A percentile compares a stretch with the other conserved stretches of the same genome.
Evolutionary conservation across 1,140 invertebrate species (phyloP).

Genomic region (Metopolophium dirhodum): DNA sequence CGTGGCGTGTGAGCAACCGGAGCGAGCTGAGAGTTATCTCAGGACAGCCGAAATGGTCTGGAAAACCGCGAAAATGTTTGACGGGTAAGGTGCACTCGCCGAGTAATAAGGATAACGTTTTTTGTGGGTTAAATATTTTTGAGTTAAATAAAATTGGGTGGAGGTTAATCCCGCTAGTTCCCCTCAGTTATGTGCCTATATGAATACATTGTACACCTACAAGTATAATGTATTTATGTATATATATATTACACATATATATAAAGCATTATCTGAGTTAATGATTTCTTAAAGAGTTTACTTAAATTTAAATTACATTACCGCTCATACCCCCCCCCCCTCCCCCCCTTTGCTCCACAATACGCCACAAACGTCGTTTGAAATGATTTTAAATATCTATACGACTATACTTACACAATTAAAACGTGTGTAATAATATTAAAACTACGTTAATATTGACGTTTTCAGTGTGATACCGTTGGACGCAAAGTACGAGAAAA

Average conservation of each 20-base stretch:
- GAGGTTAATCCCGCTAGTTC: too few species aligned
- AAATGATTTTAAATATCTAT: neutral
- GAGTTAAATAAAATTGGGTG: too few species aligned
- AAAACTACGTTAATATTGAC: neutral
- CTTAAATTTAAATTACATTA: neutral
- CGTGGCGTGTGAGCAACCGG: slow-evolving; percentile 37
- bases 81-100: neutral
- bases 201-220: too few species aligned
- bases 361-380: neutral
- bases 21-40: neutral
- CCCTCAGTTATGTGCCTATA: too few species aligned
- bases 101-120: neutral
- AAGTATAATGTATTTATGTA: too few species aligned
- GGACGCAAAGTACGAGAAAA: slow-evolving; percentile 37
- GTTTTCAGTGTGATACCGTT: neutral
- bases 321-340: neutral
- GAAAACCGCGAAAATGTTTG: slow-evolving; percentile 33
- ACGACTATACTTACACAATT: neutral
- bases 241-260: too few species aligned
- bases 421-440: neutral
- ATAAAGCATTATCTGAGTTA: neutral
- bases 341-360: neutral
- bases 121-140: too few species aligned
- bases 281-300: neutral
- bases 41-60: slow-evolving; percentile 39